Evolutionary conservation across 2,888 invertebrate species (phyloP), one percentile per base, ranked within the genome.

Genomic region (Cyclophora albipunctata): DNA sequence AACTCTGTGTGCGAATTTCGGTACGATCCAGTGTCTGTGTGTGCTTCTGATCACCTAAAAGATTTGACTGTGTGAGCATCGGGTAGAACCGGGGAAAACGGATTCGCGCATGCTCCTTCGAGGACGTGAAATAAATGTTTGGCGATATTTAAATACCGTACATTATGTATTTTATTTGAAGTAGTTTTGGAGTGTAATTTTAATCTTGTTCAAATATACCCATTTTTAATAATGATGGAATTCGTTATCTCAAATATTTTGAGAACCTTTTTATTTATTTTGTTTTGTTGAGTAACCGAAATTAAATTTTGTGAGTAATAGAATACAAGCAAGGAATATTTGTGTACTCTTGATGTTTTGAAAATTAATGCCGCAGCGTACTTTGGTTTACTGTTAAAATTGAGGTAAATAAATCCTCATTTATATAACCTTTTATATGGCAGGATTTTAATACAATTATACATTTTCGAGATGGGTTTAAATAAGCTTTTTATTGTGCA

Each of bases 61-160:
- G 48, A 5, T 66, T 48, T 48, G 48, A 0, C 3, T 67, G 81
- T 81, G 71, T 68, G 74, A 37, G 71, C 67, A 63, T 60, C 69
- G 67, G 64, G 67, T 69, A 69, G 57, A 65, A 66, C 74, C 69
- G 70, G 73, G 71, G 58, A 64, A 54, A 37, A 37, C 37, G 6
- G 56, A 51, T 62, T 49, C 35, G 73, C 81, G 81, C 83, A 79
- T 83, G 80, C 79, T 57, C 71, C 57, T 61, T 53, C 57, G 64
- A 64, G 59, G 62, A 66, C 65, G 75, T 73, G 67, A 71, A 69
- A 77, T 71, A 75, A 68, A 62, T 72, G 68, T 76, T 81, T 75
- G 67, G 67, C 73, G 73, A 69, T 75, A 71, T 77, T 77, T 74
- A 76, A 78, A 77, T 75, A 73, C 72, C 64, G 68, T 20, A 20